Conservation (phyloP, 2,888 invertebrate genomes). For the Miltochrista miniata region DNA sequence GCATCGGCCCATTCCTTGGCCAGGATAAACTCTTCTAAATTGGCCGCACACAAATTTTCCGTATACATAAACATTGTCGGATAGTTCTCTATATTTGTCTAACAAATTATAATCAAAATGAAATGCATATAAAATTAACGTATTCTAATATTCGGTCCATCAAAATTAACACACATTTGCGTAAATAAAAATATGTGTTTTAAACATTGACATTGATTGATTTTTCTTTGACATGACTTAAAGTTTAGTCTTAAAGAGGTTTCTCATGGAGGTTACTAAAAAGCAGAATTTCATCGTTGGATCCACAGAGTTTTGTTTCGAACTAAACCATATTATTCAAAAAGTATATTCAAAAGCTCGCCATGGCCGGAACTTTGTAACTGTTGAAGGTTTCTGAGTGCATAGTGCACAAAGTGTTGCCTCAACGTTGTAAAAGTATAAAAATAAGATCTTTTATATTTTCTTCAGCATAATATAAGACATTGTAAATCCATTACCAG, state of each 20-base stretch:
- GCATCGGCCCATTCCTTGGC: slow-evolving; percentile 35
- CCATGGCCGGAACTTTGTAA: too few relatives aligned
- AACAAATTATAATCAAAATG: slow-evolving; percentile 43
- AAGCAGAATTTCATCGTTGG: background rate
- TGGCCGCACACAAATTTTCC: slow-evolving; percentile 23
- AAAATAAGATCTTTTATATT: too few relatives aligned
- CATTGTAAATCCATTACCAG: too few relatives aligned
- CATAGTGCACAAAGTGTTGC: too few relatives aligned
- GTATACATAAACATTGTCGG: slow-evolving; percentile 33
- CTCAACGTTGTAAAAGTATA: too few relatives aligned
- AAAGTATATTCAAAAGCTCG: too few relatives aligned
- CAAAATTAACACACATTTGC: slow-evolving; percentile 18
- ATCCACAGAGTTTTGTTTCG: too few relatives aligned
- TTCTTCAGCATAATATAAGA: too few relatives aligned
- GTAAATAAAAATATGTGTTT: slow-evolving; percentile 27
- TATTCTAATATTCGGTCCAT: slow-evolving; percentile 21
- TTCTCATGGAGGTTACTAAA: background rate
- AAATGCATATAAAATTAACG: slow-evolving; percentile 32
- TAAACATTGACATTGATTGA: slow-evolving; percentile 23
- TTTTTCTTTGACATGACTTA: slow-evolving; percentile 14
- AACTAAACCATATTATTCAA: too few relatives aligned
- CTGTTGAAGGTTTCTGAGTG: too few relatives aligned
- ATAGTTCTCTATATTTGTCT: slow-evolving; percentile 29
- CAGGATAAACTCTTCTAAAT: slow-evolving; percentile 14
- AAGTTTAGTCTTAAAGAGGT: background rate